Evolutionary conservation across 1,140 invertebrate genomes (phyloP).

Genomic region (Eufriesea mexicana): DNA sequence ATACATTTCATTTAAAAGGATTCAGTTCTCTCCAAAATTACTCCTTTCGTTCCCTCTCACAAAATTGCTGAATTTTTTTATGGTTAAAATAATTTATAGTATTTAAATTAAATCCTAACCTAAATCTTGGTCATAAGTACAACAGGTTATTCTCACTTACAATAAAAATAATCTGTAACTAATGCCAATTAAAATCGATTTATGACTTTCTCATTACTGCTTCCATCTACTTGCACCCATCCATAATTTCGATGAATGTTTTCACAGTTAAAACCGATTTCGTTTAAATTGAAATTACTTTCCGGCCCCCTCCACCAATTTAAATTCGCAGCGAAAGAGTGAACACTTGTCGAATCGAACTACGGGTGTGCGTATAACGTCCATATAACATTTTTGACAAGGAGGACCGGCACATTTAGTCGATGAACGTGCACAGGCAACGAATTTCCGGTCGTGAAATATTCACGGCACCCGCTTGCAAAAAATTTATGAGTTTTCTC

Average conservation of each 20-base stretch:
- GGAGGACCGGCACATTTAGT: neutral
- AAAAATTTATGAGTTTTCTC: conserved; percentile 31
- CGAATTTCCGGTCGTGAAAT: conserved; percentile 4
- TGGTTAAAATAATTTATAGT: no score
- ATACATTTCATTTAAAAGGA: no score
- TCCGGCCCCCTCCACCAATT: neutral
- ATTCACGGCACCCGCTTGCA: neutral
- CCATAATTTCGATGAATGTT: neutral
- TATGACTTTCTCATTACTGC: neutral
- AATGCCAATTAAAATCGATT: neutral
- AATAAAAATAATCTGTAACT: neutral
- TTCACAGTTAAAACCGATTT: neutral
- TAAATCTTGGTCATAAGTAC: no score
- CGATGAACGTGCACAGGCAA: neutral
- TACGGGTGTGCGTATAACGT: neutral
- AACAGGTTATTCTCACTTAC: no score
- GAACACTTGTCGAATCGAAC: conserved; percentile 3
- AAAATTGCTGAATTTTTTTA: no score
- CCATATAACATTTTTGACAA: neutral
- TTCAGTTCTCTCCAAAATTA: no score
- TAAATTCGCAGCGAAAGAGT: neutral
- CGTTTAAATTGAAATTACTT: neutral
- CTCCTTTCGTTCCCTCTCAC: no score
- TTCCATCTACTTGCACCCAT: neutral
- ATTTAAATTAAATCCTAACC: no score